Evolutionary conservation across 1,140 invertebrate species (phyloP).

Genomic region (Trichonephila clavata): DNA sequence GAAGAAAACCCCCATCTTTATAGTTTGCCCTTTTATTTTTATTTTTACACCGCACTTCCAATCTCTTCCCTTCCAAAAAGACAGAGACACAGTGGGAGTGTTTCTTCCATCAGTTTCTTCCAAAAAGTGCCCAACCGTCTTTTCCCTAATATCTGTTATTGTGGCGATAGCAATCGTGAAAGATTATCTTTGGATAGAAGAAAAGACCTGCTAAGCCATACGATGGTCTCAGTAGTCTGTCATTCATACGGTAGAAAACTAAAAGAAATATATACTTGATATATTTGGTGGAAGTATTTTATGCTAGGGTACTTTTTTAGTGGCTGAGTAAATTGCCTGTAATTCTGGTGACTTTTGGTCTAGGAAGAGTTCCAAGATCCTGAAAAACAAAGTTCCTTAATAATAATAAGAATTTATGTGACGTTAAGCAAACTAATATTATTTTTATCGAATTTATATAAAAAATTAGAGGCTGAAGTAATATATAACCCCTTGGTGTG

Average conservation of each 20-base stretch:
- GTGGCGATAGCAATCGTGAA: conserved; percentile 54
- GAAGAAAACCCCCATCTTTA: conserved; percentile 21
- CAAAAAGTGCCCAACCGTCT: conserved; percentile 7
- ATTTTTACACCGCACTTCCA: neutral
- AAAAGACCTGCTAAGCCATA: conserved; percentile 4
- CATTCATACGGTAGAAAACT: neutral
- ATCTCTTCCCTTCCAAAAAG: neutral
- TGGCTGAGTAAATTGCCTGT: neutral
- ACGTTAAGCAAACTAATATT: too few species aligned
- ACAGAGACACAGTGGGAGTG: conserved; percentile 40
- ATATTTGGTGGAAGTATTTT: neutral
- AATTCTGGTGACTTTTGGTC: conserved; percentile 12
- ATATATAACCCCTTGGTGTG: too few species aligned
- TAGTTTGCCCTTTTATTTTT: neutral
- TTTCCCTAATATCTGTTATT: conserved; percentile 58
- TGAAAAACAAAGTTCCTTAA: neutral
- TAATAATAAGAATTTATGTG: too few species aligned
- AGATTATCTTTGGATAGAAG: conserved; percentile 32
- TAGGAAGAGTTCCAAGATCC: neutral
- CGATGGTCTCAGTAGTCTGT: conserved; percentile 25
- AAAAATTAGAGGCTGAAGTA: too few species aligned
- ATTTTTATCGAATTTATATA: too few species aligned
- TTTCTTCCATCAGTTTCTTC: conserved; percentile 30
- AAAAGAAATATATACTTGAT: conserved; percentile 17
- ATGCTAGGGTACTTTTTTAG: neutral